Evolutionary conservation across 2,797 vertebrate genomes (phyloP).

Genomic region (Crenuchus spilurus): DNA sequence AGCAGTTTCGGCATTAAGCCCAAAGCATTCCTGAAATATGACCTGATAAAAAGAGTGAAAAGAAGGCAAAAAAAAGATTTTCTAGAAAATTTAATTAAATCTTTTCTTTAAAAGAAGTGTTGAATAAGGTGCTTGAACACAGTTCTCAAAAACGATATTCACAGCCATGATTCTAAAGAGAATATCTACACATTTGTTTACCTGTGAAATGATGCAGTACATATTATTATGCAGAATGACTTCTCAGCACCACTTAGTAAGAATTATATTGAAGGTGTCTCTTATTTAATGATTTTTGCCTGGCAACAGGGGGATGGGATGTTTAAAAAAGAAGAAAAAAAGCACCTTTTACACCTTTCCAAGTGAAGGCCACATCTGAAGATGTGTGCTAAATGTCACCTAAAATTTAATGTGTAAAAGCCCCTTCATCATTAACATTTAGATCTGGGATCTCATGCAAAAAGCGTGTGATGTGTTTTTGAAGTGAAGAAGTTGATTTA

Average conservation of each 20-base stretch:
- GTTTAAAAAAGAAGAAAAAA: background rate
- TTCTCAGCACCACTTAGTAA: background rate
- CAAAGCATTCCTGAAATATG: constrained; percentile 44
- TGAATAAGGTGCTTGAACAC: background rate
- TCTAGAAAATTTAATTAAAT: constrained; percentile 4
- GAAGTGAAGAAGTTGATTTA: constrained; percentile 7
- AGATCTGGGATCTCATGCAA: background rate
- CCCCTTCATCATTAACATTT: constrained; percentile 19
- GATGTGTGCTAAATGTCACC: constrained; percentile 20
- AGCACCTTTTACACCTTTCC: constrained; percentile 32
- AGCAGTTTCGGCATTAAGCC: constrained; percentile 50
- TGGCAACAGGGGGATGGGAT: background rate
- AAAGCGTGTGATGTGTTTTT: constrained; percentile 3
- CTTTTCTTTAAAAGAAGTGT: background rate
- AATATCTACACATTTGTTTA: background rate
- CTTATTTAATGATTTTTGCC: background rate
- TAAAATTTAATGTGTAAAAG: constrained; percentile 36
- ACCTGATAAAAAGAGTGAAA: constrained; percentile 33
- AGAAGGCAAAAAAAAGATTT: constrained; percentile 2
- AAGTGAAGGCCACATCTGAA: constrained; percentile 24
- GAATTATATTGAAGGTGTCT: background rate
- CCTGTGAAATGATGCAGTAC: background rate
- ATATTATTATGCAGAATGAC: background rate
- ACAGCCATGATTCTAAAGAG: background rate
- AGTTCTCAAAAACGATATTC: background rate